Evolutionary conservation across 2,888 invertebrate species (phyloP).

Genomic region (Brachyopa scutellaris): DNA sequence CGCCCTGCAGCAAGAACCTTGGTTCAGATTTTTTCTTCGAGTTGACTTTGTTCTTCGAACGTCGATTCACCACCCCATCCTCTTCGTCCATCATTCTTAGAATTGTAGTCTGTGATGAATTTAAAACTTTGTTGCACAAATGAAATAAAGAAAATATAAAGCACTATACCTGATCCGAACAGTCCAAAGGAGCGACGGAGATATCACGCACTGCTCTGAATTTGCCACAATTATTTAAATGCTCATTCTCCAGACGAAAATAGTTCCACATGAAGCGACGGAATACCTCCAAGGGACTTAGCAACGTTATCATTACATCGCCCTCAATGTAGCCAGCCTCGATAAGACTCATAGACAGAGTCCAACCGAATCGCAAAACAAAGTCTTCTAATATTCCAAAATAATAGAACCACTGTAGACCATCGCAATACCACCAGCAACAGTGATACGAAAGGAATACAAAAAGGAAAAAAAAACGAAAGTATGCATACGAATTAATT

Average conservation of each 20-base stretch:
- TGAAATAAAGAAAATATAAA: neutral
- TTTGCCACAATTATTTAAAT: slow-evolving; percentile 94
- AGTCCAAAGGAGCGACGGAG: slow-evolving; percentile 89
- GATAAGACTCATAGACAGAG: slow-evolving; percentile 87
- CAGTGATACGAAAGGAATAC: too few species aligned
- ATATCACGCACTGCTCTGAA: slow-evolving; percentile 94
- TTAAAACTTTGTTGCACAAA: slow-evolving; percentile 24
- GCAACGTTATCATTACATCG: slow-evolving; percentile 86
- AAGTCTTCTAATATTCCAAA: slow-evolving; percentile 92
- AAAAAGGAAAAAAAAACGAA: slow-evolving; percentile 52
- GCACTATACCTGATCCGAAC: slow-evolving; percentile 86
- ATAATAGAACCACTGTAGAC: slow-evolving; percentile 88
- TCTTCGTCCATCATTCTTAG: slow-evolving; percentile 82
- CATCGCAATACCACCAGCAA: slow-evolving; percentile 28
- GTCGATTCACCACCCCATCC: slow-evolving; percentile 80
- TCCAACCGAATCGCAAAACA: slow-evolving; percentile 90
- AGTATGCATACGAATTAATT: slow-evolving; percentile 58
- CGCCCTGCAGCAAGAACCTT: slow-evolving; percentile 79
- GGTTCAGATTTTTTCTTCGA: slow-evolving; percentile 78
- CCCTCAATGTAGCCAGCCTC: slow-evolving; percentile 85
- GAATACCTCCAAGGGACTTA: slow-evolving; percentile 87
- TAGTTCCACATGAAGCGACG: slow-evolving; percentile 93
- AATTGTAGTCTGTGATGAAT: slow-evolving; percentile 81
- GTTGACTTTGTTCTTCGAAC: slow-evolving; percentile 76
- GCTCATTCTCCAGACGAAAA: slow-evolving; percentile 94